Evolutionary conservation across 2,113 vertebrate genomes (phyloP).

Genomic region (Oxygymnocypris stewartii): DNA sequence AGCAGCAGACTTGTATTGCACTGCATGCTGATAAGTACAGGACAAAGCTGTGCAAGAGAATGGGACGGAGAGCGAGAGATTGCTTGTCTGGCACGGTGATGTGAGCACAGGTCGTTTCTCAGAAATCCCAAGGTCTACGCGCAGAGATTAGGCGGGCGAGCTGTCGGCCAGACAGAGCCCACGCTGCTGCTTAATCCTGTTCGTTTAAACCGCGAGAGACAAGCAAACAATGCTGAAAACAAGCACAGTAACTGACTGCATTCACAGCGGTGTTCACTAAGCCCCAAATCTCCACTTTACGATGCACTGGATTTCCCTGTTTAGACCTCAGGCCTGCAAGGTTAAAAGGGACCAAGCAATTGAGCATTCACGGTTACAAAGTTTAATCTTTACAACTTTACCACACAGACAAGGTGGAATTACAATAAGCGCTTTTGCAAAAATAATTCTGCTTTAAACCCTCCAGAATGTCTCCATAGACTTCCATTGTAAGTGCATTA

Average conservation of each 20-base stretch:
- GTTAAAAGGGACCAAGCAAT: slow-evolving; percentile 10
- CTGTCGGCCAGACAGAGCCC: slow-evolving; percentile 56
- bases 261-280: slow-evolving; percentile 53
- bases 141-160: slow-evolving; percentile 64
- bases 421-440: slow-evolving; percentile 4
- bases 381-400: slow-evolving; percentile 5
- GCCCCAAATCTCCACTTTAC: slow-evolving; percentile 60
- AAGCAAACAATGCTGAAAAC: slow-evolving; percentile 55
- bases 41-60: slow-evolving; percentile 43
- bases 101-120: slow-evolving; percentile 65
- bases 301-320: slow-evolving; percentile 12
- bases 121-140: slow-evolving; percentile 65
- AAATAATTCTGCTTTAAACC: not conserved
- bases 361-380: not conserved
- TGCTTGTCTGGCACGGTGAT: not conserved
- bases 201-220: slow-evolving; percentile 66
- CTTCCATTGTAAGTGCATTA: not conserved
- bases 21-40: slow-evolving; percentile 67
- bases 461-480: not conserved
- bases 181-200: slow-evolving; percentile 67
- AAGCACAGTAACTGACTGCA: not conserved
- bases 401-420: not conserved
- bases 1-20: slow-evolving; percentile 49
- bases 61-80: slow-evolving; percentile 34
- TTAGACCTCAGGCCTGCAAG: not conserved